Evolutionary conservation across 2,797 vertebrate species (phyloP), one percentile per base, ranked within the genome.

Genomic region (Chelidonichthys spinosus): DNA sequence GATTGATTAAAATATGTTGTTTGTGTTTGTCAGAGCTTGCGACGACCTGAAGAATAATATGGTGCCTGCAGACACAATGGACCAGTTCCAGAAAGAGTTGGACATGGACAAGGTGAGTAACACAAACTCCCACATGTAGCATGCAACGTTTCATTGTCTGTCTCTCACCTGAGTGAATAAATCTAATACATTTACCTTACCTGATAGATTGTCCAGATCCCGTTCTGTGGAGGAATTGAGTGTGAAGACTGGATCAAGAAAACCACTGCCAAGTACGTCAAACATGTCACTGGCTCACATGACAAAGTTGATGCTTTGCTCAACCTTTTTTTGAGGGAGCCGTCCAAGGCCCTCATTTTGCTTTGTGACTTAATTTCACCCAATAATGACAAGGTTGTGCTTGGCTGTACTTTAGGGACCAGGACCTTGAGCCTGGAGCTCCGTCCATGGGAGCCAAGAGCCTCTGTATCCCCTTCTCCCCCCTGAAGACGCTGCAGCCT

Each of bases 211-310:
- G 96, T 95, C 47, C 97, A 99, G 92, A 98, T 99, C 85, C 98
- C 98, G 4, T 99, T 99, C 92, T 99, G 98, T 93, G 97, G 97
- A 42, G 95, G 94, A 82, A 96, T 96, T 1, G 95, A 97, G 13
- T 99, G 98, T 0, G 98, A 99, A 86, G 98, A 99, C 47, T 98
- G 97, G 97, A 98, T 99, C 89, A 99, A 99, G 95, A 99, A 98
- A 93, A 97, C 81, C 78, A 99, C 98, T 69, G 95, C 98, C 85
- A 99, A 96, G 98, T 99, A 95, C 36, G 80, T 88, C 33, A 0
- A 10, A 60, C 18, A 52, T 36, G 4, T n/a, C 35, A 7, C 6
- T 56, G 4, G 56, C n/a, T 50, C 6, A 15, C 7, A 9, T n/a
- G 1, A 39, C 14, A 5, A 7, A 17, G 58, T 37, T 54, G 0